phyloP scores from a whole-genome alignment of 2,888 invertebrate genomes.

The Cephus spinipes region DNA sequence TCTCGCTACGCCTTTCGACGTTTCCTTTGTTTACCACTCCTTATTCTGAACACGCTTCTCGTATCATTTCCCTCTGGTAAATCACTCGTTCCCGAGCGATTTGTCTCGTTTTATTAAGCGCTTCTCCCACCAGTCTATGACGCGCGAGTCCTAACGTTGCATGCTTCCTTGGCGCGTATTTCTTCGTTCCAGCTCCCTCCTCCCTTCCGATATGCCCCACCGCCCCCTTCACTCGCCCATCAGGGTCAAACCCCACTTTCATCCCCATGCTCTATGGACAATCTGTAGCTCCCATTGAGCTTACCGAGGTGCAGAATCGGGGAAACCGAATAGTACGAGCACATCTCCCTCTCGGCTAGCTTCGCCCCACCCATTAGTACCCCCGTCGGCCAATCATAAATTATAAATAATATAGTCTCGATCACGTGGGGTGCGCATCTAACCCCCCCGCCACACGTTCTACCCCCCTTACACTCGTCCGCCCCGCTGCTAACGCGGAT shows the following conservation, averaged over 20 bases:
- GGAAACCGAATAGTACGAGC: neutral
- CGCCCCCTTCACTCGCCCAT: neutral
- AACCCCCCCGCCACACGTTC: neutral
- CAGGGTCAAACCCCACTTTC: neutral
- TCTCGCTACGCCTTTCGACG: neutral
- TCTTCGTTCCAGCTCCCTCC: neutral
- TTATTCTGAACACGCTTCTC: neutral
- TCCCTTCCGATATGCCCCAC: neutral
- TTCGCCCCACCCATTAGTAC: constrained; percentile 6
- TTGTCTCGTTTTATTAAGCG: neutral
- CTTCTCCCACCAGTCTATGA: neutral
- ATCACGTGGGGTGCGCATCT: neutral
- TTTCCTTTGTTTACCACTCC: neutral
- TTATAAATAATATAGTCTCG: constrained; percentile 35
- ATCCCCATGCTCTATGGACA: neutral
- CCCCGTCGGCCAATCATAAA: constrained; percentile 31
- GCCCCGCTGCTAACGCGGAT: neutral
- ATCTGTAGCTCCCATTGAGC: neutral
- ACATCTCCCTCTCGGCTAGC: neutral
- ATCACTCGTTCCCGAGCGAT: neutral
- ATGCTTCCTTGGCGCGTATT: neutral
- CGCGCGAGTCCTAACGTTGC: neutral
- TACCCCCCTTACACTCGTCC: neutral
- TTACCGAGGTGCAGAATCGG: neutral
- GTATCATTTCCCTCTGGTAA: neutral